These are phyloP conservation scores for Hartigia nigra DNA, from an alignment of 2,888 invertebrate genomes.

Conservation along the genomic window DNA sequence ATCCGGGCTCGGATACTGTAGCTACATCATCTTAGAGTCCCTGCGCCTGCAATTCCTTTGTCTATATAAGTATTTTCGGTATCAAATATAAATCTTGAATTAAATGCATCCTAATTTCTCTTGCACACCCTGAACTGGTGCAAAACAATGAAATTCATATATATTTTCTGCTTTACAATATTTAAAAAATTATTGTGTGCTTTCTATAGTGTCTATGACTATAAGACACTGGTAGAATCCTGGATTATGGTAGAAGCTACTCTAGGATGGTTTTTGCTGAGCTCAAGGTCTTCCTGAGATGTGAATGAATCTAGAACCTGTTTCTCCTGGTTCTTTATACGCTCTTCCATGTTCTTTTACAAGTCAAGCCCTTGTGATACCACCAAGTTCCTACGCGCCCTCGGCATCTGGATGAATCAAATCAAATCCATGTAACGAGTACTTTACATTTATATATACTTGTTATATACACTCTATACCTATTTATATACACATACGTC, in stretches of 20 bases:
- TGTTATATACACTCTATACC: not conserved
- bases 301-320: constrained; percentile 64
- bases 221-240: constrained; percentile 25
- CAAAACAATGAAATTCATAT: not conserved
- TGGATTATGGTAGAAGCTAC: constrained; percentile 40
- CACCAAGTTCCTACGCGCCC: not conserved
- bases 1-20: not conserved
- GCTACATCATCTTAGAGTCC: not conserved
- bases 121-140: not conserved
- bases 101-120: not conserved
- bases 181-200: not conserved
- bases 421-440: not conserved
- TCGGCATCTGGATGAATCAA: constrained; percentile 4
- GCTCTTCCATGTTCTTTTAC: constrained; percentile 37
- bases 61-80: not conserved
- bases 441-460: not conserved
- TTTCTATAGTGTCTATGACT: not conserved
- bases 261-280: constrained; percentile 48
- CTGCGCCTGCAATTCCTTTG: not conserved
- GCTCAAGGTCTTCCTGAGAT: constrained; percentile 53
- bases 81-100: not conserved
- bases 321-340: constrained; percentile 39
- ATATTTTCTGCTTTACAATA: not conserved
- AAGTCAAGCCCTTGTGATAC: constrained; percentile 23
- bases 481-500: not conserved